Base-by-base conservation (phyloP, 2,888 invertebrate genomes). In the Antheraea assamensis region DNA sequence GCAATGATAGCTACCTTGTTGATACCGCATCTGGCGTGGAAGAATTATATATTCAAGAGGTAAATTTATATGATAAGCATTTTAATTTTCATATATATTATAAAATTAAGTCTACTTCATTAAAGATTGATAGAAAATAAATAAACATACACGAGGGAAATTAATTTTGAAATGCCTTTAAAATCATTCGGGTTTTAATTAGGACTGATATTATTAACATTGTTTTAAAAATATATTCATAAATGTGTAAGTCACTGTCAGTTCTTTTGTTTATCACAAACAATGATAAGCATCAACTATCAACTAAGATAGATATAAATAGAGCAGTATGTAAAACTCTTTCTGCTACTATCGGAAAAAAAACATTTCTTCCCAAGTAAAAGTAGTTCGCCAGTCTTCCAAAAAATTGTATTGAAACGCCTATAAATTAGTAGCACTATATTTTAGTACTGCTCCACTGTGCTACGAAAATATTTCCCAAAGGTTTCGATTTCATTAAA, bases 11-110 rank as follows among this genome's bases (percentile, higher is more conserved):
- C 75, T 94, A 93, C 74, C 74, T 88, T 47, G 88, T 91, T 2
- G 90, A 90, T 74, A 80, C 90, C 0, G 80, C 72, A 1, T 73
- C 72, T 10, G 72, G 75, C 0, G 68, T 74, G 7, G 89, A 90
- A 70, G 85, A 90, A 52, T 80, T 92, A 70, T 92, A 87, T 74
- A 81, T 94, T 49, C 94, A 94, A 86, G 85, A 92, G 89, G 94
- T 93, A 81, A 84, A 80, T 79, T 27, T 10, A 61, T 24, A 15
- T 61, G 58, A 24, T 58, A 0, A n/a, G 58, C 8, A 35, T 35
- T 35, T 35, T 4, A 35, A 35, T 35, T 4, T 3, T 4, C 35
- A 3, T 35, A 35, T 35, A 35, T 35, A 35, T 4, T 42, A n/a
- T n/a, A n/a, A n/a, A n/a, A n/a, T 42, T 42, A 42, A 8, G 42